Base-by-base conservation (phyloP, 2,797 vertebrate genomes). In the Leuciscus waleckii region DNA sequence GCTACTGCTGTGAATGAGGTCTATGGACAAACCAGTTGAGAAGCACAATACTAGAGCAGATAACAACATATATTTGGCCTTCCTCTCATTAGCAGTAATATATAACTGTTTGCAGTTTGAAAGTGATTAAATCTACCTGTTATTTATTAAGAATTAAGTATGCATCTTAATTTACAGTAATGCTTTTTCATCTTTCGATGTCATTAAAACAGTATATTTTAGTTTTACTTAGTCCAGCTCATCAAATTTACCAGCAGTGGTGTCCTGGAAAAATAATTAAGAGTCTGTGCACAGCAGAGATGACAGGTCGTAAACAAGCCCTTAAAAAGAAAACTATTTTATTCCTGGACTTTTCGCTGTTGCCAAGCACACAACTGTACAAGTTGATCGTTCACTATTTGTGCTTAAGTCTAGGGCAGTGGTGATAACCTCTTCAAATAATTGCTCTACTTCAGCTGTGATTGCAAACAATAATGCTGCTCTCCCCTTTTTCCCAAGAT, bases 371-470 rank as follows among this genome's bases (percentile, higher is more conserved):
- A 46, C 16, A 77, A 54, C 61, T 41, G 21, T 79, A 70, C 10
- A 79, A 58, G 37, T 37, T 29, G 51, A 70, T 43, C 37, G 37
- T 70, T 79, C 63, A 39, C 73, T 46, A n/a, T 77, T 16, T 77
- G 73, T 77, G 58, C 49, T 69, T 56, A 79, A 51, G 67, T 79
- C 81, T 61, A 77, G 35, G 76, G 65, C 69, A 84, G 58, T 32
- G 21, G 21, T 68, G 69, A 80, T 84, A 87, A 87, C 41, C 51
- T 79, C 85, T 83, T 65, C 65, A 85, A 79, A 85, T 84, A 85
- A 85, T 85, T 70, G 51, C 51, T 71, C 39, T 35, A 71, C 71
- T 85, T 85, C 75, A 63, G 75, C 83, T 61, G 51, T 85, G 83
- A 85, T 85, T 71, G 75, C 67, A 85, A 85, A 79, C 83, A 85